Conservation (phyloP, 1,140 invertebrate genomes). For the Drosophila virilis region DNA sequence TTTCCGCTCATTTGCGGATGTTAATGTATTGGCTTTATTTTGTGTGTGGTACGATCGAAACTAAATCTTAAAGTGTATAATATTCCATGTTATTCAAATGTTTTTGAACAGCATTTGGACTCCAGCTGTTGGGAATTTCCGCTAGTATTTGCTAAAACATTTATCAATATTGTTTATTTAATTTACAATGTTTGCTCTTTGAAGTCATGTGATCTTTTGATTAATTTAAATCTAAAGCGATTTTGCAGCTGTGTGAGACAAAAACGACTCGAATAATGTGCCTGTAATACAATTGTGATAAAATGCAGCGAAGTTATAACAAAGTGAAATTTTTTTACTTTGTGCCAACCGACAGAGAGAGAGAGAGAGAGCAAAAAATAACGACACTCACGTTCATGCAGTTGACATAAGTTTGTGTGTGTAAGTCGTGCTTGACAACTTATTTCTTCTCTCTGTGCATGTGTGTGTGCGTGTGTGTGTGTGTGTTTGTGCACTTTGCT, state of each 20-base stretch:
- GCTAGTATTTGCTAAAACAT: constrained; percentile 23
- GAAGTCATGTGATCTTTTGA: constrained; percentile 44
- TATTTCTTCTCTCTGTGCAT: constrained; percentile 27
- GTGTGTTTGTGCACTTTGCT: constrained; percentile 63
- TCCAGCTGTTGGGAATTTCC: constrained; percentile 23
- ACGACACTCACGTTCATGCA: constrained; percentile 31
- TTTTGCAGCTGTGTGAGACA: constrained; percentile 6
- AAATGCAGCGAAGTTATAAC: constrained; percentile 54
- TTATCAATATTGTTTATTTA: constrained; percentile 29
- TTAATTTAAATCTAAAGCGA: constrained; percentile 9
- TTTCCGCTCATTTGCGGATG: constrained; percentile 5
- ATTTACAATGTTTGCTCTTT: constrained; percentile 2
- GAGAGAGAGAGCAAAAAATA: constrained; percentile 22
- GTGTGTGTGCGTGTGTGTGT: constrained; percentile 46
- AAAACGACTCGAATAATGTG: constrained; percentile 15
- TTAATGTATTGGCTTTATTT: constrained; percentile 5
- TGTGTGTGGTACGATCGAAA: constrained; percentile 18
- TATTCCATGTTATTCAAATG: not conserved
- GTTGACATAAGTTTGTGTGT: constrained; percentile 20
- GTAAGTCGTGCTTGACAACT: constrained; percentile 57
- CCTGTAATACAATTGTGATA: constrained; percentile 19
- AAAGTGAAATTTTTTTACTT: constrained; percentile 35
- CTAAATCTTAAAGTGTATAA: constrained; percentile 1
- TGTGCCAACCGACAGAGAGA: not conserved
- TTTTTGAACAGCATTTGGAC: not conserved